phyloP scores from a whole-genome alignment of 2,888 invertebrate genomes.

The Tetragonisca angustula region DNA sequence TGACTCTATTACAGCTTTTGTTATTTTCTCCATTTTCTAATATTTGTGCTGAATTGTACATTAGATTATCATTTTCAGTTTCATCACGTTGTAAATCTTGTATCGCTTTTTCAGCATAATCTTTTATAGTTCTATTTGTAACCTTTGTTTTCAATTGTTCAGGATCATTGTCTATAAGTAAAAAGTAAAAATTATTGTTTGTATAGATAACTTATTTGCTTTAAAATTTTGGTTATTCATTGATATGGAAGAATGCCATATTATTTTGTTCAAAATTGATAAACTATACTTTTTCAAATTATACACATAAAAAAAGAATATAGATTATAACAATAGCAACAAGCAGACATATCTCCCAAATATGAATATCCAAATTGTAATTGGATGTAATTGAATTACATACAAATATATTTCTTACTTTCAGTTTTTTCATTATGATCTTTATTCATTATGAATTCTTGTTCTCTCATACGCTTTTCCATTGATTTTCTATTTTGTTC shows the following conservation, averaged over 20 bases:
- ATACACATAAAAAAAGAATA: not conserved
- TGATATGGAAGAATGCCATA: not conserved
- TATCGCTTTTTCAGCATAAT: constrained; percentile 74
- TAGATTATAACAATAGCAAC: not conserved
- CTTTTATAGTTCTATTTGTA: constrained; percentile 70
- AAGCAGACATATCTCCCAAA: constrained; percentile 7
- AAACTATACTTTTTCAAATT: not conserved
- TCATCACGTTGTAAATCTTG: constrained; percentile 73
- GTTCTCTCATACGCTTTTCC: constrained; percentile 56
- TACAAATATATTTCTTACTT: constrained; percentile 38
- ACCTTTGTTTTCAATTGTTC: constrained; percentile 48
- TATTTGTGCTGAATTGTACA: constrained; percentile 35
- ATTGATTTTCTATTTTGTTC: constrained; percentile 63
- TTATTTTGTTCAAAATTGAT: too few species aligned
- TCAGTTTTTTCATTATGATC: constrained; percentile 38
- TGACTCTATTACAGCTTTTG: constrained; percentile 20
- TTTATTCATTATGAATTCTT: constrained; percentile 28
- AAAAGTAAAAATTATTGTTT: constrained; percentile 16
- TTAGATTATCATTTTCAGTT: constrained; percentile 34
- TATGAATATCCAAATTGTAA: constrained; percentile 6
- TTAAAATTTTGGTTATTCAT: constrained; percentile 6
- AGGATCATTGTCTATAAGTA: constrained; percentile 39
- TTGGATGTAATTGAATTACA: not conserved
- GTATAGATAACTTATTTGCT: not conserved
- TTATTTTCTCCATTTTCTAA: constrained; percentile 63